phyloP scores from a whole-genome alignment of 2,797 vertebrate genomes.

The Pterois miles region DNA sequence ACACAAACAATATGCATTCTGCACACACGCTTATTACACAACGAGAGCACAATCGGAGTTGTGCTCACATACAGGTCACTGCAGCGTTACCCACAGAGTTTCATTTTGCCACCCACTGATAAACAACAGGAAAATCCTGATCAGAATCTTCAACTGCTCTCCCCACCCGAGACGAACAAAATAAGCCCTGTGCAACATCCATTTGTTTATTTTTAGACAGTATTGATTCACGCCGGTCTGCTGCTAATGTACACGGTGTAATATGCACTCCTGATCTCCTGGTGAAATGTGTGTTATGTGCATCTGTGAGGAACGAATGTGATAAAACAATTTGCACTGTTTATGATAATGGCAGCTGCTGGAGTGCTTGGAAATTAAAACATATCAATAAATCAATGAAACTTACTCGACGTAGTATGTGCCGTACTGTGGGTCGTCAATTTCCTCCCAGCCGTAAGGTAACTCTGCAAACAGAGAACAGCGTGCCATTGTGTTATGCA shows the following conservation, averaged over 20 bases:
- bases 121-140: constrained; percentile 57
- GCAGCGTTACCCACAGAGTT: constrained; percentile 29
- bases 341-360: neutral
- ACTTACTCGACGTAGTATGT: constrained; percentile 97
- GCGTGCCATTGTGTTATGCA: constrained; percentile 4
- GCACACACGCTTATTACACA: neutral
- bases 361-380: constrained; percentile 17
- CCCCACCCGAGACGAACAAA: constrained; percentile 25
- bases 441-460: constrained; percentile 97
- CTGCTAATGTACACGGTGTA: constrained; percentile 47
- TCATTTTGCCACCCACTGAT: constrained; percentile 60
- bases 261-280: constrained; percentile 32
- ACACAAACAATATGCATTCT: constrained; percentile 18
- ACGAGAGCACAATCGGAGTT: constrained; percentile 28
- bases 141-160: constrained; percentile 35
- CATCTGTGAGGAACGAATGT: constrained; percentile 9
- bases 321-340: constrained; percentile 13
- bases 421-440: constrained; percentile 95
- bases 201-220: constrained; percentile 66
- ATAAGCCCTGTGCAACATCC: constrained; percentile 29
- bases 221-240: constrained; percentile 51
- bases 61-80: constrained; percentile 50
- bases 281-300: constrained; percentile 26
- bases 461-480: constrained; percentile 84
- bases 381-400: constrained; percentile 37